Base-by-base conservation (phyloP, 35 echinoderm and acorn worm genomes). In the Lytechinus pictus region DNA sequence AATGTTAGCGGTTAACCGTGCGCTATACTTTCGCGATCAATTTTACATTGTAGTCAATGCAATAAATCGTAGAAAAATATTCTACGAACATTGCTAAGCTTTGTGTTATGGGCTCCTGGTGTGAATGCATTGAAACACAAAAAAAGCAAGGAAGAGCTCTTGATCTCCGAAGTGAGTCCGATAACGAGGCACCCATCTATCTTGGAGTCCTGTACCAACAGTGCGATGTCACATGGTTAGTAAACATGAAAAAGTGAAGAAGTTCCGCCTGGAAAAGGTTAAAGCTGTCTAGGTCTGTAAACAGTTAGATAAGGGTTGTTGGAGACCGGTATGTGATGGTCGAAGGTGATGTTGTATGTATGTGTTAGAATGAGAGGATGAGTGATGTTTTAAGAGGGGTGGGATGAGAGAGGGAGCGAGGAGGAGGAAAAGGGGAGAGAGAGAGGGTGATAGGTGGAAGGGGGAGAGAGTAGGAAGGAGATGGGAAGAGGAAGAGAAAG, bases 241-340 rank as follows among this genome's bases (percentile, higher is more conserved):
- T 79, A 79, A 79, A 79, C 66, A 79, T n/a, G 66, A 79, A 79
- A 79, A 79, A 79, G 66, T 79, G 66, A 24, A 79, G 66, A 24
- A 24, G 66, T 79, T 24, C 19, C n/a, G 16, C 6, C n/a, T 79
- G 10, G 66, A 79, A 79, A 79, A 79, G 66, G 66, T 79, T 79
- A 79, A 79, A 79, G 66, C 66, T 24, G 66, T 79, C 66, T 79
- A 79, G 66, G 66, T 27, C n/a, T 79, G 66, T 79, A 79, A 79
- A 79, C 66, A 79, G 61, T 79, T 79, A 79, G 66, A 79, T 79
- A 79, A 79, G 66, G 66, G 66, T 79, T 79, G 66, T 79, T 79
- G 19, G 66, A 24, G n/a, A 7, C 16, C 21, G 16, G 66, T 79
- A 79, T n/a, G 66, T 79, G 21, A 79, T 79, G 66, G 33, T n/a